Base-by-base conservation (phyloP, 2,113 vertebrate species). In the Hemibagrus wyckioides region DNA sequence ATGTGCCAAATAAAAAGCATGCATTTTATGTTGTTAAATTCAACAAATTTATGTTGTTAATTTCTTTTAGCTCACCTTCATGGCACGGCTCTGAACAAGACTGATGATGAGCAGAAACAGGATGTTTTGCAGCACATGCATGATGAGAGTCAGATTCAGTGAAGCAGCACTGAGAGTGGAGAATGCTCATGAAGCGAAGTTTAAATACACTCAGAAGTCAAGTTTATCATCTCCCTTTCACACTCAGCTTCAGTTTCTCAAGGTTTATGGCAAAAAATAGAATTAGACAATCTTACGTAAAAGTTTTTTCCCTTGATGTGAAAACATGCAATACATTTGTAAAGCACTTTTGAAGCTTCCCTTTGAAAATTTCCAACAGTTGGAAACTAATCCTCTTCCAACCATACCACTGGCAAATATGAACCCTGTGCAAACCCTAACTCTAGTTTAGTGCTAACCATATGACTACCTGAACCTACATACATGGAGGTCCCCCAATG, bases 71-170 rank as follows among this genome's bases (percentile, higher is more conserved):
- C 85, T 87, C 50, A 90, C 90, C 88, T 85, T 41, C 56, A 80
- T 23, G 33, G 57, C 59, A 25, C n/a, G 83, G 33, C 88, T 85
- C 71, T 87, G 90, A 75, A 61, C 65, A 5, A 73, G 76, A 83
- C 36, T 61, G 25, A 85, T 67, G 82, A 54, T 69, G 25, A 89
- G 33, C 36, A 89, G 82, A 23, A 90, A 41, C 65, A 86, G 59
- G 63, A 85, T 41, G 15, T 33, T 44, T 52, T 84, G 75, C 1
- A 80, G 36, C 44, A 73, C 48, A 48, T 69, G 14, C 90, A 90
- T 90, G 79, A 83, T 90, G 83, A 85, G 8, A 73, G 52, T 56
- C 30, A 65, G 33, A 3, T 9, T 52, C 52, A 80, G 77, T 56
- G 17, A 14, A 56, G 14, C 4, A 41, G 44, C 54, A 39, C 88